These are phyloP conservation scores for Cosmorhoe ocellata DNA, from an alignment of 2,888 invertebrate genomes.

Conservation along the genomic window DNA sequence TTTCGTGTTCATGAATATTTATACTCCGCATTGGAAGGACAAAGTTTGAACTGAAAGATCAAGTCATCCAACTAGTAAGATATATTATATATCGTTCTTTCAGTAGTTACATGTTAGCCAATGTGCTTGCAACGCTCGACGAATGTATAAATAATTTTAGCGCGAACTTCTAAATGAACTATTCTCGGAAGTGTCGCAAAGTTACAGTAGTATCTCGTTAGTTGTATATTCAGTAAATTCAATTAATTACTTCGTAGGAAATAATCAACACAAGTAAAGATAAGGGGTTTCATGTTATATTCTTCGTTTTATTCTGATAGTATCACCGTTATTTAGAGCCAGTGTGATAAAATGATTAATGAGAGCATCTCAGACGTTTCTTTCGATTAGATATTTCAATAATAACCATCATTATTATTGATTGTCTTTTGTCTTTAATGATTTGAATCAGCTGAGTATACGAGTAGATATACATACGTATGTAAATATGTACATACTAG, in stretches of 20 bases:
- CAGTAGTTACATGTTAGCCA: conserved; percentile 25
- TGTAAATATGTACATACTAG: too few species aligned
- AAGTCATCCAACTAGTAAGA: background rate
- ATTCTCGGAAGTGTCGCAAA: conserved; percentile 39
- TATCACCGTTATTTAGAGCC: too few species aligned
- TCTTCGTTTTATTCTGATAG: too few species aligned
- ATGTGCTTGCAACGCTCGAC: conserved; percentile 28
- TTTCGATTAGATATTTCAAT: too few species aligned
- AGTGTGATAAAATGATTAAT: too few species aligned
- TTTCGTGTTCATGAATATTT: conserved; percentile 62
- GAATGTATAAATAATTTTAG: conserved; percentile 38
- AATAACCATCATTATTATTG: too few species aligned
- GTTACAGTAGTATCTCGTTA: conserved; percentile 38
- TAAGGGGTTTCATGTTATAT: too few species aligned
- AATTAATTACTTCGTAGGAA: conserved; percentile 33
- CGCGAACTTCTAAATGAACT: conserved; percentile 37
- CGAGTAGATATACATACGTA: too few species aligned
- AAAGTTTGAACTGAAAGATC: conserved; percentile 20
- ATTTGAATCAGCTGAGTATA: too few species aligned
- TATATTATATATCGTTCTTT: conserved; percentile 3
- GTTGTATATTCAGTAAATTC: conserved; percentile 35
- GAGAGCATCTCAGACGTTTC: too few species aligned
- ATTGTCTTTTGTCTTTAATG: too few species aligned
- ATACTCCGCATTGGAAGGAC: conserved; percentile 25
- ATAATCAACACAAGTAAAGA: too few species aligned